Conservation (phyloP, 2,113 vertebrate genomes). For the Poeciliopsis prolifica region DNA sequence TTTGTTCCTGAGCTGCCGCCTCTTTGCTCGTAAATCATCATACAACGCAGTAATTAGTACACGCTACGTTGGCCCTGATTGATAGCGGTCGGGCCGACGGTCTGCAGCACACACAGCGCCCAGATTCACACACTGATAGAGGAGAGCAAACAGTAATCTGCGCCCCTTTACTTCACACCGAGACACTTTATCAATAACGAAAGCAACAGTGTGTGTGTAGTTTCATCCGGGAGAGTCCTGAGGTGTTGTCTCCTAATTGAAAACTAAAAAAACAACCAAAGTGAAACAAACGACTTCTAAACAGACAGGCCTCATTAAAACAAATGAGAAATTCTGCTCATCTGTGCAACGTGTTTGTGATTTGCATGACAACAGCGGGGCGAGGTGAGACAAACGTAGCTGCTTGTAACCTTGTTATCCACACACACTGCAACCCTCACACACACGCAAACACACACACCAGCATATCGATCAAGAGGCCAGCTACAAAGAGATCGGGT, state of each 20-base stretch:
- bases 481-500: slow-evolving; percentile 34
- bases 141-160: neutral
- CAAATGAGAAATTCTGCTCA: slow-evolving; percentile 32
- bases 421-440: neutral
- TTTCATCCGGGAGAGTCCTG: slow-evolving; percentile 13
- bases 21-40: slow-evolving; percentile 63
- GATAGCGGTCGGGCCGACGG: slow-evolving; percentile 47
- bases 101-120: slow-evolving; percentile 14
- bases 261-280: slow-evolving; percentile 37
- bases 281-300: slow-evolving; percentile 24
- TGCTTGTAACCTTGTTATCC: slow-evolving; percentile 8
- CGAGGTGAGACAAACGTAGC: neutral
- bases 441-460: neutral
- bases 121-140: slow-evolving; percentile 29
- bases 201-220: neutral
- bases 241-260: slow-evolving; percentile 53
- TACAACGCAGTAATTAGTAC: slow-evolving; percentile 64
- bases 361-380: slow-evolving; percentile 54
- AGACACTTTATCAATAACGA: slow-evolving; percentile 37
- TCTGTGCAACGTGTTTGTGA: slow-evolving; percentile 32
- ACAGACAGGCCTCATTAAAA: slow-evolving; percentile 60
- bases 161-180: slow-evolving; percentile 19
- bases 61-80: slow-evolving; percentile 53
- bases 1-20: slow-evolving; percentile 36
- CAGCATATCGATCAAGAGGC: slow-evolving; percentile 47